Conservation (phyloP, 1,140 invertebrate genomes). For the Zaprionus capensis region DNA sequence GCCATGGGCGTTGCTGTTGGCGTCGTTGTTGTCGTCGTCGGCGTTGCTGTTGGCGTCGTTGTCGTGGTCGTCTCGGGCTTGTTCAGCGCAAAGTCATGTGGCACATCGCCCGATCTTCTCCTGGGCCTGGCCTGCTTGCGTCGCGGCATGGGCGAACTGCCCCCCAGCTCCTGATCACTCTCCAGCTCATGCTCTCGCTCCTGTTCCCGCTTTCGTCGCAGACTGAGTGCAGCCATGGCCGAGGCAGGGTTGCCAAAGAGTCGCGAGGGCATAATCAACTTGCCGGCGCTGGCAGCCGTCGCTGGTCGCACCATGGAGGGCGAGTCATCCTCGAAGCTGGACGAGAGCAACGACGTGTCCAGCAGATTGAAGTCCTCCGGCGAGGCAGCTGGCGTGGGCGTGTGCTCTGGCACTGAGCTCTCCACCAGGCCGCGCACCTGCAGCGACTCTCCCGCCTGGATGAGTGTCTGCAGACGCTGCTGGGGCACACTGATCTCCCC, state of each 20-base stretch:
- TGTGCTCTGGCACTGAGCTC: constrained; percentile 88
- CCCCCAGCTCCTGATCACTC: constrained; percentile 71
- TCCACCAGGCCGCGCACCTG: constrained; percentile 92
- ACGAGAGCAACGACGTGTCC: constrained; percentile 68
- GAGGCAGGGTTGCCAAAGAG: constrained; percentile 63
- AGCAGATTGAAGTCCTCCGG: constrained; percentile 86
- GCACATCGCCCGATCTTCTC: constrained; percentile 90
- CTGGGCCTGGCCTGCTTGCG: constrained; percentile 92
- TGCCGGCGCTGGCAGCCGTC: constrained; percentile 27
- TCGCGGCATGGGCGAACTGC: constrained; percentile 90
- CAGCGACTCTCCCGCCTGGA: constrained; percentile 93
- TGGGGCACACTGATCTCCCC: constrained; percentile 94
- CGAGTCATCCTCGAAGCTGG: constrained; percentile 75
- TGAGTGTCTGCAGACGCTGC: constrained; percentile 91
- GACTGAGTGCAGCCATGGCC: constrained; percentile 65
- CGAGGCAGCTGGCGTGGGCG: constrained; percentile 86
- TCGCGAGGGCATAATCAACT: constrained; percentile 71
- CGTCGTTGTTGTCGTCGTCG: not conserved
- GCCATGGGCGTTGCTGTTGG: not conserved
- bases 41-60: not conserved
- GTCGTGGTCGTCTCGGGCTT: constrained; percentile 45
- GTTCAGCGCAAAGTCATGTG: constrained; percentile 85
- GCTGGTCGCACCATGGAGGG: constrained; percentile 68
- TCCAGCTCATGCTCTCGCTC: constrained; percentile 60
- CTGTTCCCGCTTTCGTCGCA: constrained; percentile 83